These are phyloP conservation scores for Melikaiella ostensackeni DNA, from an alignment of 2,888 invertebrate species.

Conservation along the genomic window DNA sequence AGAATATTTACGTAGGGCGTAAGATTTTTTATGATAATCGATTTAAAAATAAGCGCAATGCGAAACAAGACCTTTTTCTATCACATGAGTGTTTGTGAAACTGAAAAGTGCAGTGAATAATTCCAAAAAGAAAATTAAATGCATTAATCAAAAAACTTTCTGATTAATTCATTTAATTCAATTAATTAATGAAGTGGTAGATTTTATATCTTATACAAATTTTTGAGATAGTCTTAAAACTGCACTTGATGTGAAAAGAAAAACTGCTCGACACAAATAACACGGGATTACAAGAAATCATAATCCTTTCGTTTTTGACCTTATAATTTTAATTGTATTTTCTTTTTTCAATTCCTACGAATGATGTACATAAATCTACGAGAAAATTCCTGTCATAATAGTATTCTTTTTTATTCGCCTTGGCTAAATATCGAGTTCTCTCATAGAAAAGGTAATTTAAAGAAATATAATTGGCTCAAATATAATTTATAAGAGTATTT, in stretches of 20 bases:
- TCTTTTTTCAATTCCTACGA: slow-evolving; percentile 10
- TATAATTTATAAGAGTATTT: background rate
- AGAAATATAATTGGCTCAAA: background rate
- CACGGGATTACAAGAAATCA: background rate
- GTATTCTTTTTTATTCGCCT: slow-evolving; percentile 14
- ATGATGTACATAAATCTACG: slow-evolving; percentile 33
- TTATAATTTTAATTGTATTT: slow-evolving; percentile 8
- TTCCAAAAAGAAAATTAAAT: background rate
- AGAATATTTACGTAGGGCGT: slow-evolving; percentile 19
- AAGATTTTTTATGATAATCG: slow-evolving; percentile 30
- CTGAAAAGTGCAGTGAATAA: slow-evolving; percentile 15
- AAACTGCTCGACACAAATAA: slow-evolving; percentile 17
- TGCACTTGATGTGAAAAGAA: slow-evolving; percentile 29
- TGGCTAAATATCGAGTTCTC: slow-evolving; percentile 32
- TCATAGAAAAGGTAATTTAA: background rate
- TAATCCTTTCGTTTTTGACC: background rate
- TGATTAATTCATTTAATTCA: background rate
- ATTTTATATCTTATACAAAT: background rate
- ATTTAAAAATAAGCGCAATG: slow-evolving; percentile 25
- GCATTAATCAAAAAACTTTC: background rate
- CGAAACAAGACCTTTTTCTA: slow-evolving; percentile 28
- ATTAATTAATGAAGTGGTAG: background rate
- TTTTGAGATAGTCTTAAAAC: background rate
- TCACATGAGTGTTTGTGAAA: slow-evolving; percentile 8
- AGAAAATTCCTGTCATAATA: slow-evolving; percentile 9